phyloP scores from a whole-genome alignment of 2,113 vertebrate genomes.

The Eublepharis macularius region DNA sequence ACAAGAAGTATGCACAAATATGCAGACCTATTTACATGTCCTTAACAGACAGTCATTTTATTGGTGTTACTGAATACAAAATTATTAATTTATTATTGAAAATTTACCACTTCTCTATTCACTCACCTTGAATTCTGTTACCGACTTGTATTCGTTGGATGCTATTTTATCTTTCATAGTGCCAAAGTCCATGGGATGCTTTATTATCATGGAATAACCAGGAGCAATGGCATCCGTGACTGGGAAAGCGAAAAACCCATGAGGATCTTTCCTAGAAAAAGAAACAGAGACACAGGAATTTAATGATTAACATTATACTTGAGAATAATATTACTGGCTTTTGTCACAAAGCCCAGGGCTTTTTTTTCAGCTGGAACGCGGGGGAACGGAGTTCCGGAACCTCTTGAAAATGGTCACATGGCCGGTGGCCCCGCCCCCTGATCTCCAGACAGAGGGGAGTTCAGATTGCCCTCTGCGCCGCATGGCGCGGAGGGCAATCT shows the following conservation, averaged over 20 bases:
- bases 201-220: slow-evolving; percentile 98
- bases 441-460: too few relatives aligned
- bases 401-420: too few relatives aligned
- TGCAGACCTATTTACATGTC: background rate
- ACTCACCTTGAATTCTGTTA: slow-evolving; percentile 96
- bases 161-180: slow-evolving; percentile 96
- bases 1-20: background rate
- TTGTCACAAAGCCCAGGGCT: too few relatives aligned
- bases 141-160: slow-evolving; percentile 94
- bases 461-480: too few relatives aligned
- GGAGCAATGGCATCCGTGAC: slow-evolving; percentile 98
- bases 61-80: background rate
- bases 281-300: slow-evolving; percentile 24
- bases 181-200: slow-evolving; percentile 99
- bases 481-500: too few relatives aligned
- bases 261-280: slow-evolving; percentile 90
- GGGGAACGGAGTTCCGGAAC: too few relatives aligned
- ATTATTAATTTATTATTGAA: background rate
- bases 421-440: too few relatives aligned
- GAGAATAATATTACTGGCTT: background rate
- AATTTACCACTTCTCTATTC: background rate
- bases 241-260: slow-evolving; percentile 96
- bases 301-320: slow-evolving; percentile 21
- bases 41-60: background rate
- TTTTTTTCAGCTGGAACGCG: too few relatives aligned